Evolutionary conservation across 2,797 vertebrate genomes (phyloP), one percentile per base, ranked within the genome.

Genomic region (Tokudaia muenninki): DNA sequence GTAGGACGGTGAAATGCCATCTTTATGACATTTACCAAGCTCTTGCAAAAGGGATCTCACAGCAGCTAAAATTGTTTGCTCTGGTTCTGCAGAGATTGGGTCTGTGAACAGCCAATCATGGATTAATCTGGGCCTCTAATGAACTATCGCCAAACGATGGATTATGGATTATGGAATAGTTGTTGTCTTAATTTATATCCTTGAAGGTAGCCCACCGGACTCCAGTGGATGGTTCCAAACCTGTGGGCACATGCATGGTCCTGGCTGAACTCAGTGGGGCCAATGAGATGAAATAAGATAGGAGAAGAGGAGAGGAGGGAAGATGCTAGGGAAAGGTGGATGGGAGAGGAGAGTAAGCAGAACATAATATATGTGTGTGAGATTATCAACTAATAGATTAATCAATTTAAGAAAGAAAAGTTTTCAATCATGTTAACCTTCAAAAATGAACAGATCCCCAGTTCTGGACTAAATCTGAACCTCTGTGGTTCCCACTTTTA

Each of bases 401-500:
- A 31, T 44, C 87, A 59, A 16, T 44, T 70, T 22, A 61, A 34
- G 31, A 61, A 44, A 13, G 19, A 75, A 57, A 59, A 55, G 22
- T 19, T 37, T 55, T 41, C 17, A 74, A 34, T 87, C 22, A 57
- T 1, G 7, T 31, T 94, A 31, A 21, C 79, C 50, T 90, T 61
- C 31, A 84, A 93, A 80, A 75, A 50, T 47, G 34, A 87, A 34
- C 59, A 78, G 31, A 67, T 88, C 41, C 21, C 44, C 13, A 52
- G 91, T 93, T 94, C 17, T 88, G 70, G 57, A 31, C 72, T 57
- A 67, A 79, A 14, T 59, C 57, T 70, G 61, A 89, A 81, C 19
- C 26, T n/a, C 9, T 12, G 37, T 26, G 19, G 4, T 59, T 63
- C 47, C 90, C 52, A 50, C 7, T 59, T 84, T 75, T 67, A 1